These are phyloP conservation scores for Nebria ingens DNA, from an alignment of 1,140 invertebrate genomes.

Conservation along the genomic window DNA sequence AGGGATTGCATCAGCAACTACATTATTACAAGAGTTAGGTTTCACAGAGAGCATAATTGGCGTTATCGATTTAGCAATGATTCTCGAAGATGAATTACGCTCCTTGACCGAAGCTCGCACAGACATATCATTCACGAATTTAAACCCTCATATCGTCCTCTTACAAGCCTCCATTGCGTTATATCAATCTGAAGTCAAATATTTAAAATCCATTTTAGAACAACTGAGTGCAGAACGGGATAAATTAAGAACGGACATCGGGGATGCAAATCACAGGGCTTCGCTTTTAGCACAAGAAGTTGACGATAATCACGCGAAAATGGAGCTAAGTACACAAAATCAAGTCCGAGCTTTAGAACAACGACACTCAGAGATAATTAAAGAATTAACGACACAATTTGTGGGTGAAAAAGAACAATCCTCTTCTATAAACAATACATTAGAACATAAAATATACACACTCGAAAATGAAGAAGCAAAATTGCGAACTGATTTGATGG, in stretches of 20 bases:
- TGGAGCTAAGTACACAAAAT: constrained; percentile 61
- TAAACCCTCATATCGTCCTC: constrained; percentile 37
- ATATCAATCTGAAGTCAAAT: constrained; percentile 48
- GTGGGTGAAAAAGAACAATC: constrained; percentile 59
- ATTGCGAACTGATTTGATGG: constrained; percentile 40
- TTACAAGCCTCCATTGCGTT: constrained; percentile 45
- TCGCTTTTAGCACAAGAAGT: constrained; percentile 74
- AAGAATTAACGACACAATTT: constrained; percentile 54
- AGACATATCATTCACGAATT: constrained; percentile 19
- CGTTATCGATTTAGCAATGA: constrained; percentile 54
- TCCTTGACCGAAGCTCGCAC: constrained; percentile 37
- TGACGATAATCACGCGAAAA: constrained; percentile 72
- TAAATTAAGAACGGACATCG: constrained; percentile 64
- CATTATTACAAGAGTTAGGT: constrained; percentile 56
- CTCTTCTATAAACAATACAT: constrained; percentile 37
- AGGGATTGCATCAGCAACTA: constrained; percentile 49
- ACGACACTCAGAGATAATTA: constrained; percentile 61
- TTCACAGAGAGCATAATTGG: constrained; percentile 49
- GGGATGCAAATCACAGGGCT: constrained; percentile 70
- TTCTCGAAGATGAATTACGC: constrained; percentile 63
- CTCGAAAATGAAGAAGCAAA: constrained; percentile 44
- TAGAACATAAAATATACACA: constrained; percentile 44
- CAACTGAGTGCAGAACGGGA: constrained; percentile 59
- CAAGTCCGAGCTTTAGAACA: constrained; percentile 60
- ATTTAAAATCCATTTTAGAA: constrained; percentile 47